Evolutionary conservation across 92 coral and sea anemone genomes (phyloP).

Genomic region (Heliopora coerulea): DNA sequence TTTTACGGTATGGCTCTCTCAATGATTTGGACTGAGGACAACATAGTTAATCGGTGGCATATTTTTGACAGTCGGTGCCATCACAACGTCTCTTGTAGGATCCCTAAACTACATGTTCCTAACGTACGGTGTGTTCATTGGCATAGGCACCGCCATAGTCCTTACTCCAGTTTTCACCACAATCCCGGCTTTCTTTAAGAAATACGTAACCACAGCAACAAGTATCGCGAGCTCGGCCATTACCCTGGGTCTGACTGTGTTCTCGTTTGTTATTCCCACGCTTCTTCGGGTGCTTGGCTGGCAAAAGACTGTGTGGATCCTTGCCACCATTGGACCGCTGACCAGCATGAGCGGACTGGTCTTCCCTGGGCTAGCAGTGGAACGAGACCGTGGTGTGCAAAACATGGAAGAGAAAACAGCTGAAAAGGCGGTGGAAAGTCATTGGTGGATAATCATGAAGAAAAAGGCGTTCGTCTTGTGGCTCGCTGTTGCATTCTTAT

Average conservation of each 20-base stretch:
- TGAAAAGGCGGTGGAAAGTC: too few relatives aligned
- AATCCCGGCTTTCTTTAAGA: slow-evolving; percentile 44
- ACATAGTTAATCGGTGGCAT: slow-evolving; percentile 38
- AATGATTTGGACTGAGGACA: slow-evolving; percentile 3
- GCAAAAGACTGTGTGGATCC: slow-evolving; percentile 40
- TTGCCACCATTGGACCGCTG: slow-evolving; percentile 36
- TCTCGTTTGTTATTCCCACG: slow-evolving; percentile 35
- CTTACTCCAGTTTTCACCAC: slow-evolving; percentile 25
- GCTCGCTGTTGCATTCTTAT: not conserved
- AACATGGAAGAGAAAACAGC: not conserved
- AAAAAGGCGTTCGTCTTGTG: slow-evolving; percentile 18
- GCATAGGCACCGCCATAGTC: slow-evolving; percentile 32
- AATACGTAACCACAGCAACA: slow-evolving; percentile 37
- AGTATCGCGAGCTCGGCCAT: slow-evolving; percentile 20
- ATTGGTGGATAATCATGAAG: slow-evolving; percentile 25
- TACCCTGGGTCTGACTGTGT: slow-evolving; percentile 33
- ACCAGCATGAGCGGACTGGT: slow-evolving; percentile 33
- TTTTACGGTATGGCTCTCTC: slow-evolving; percentile 16
- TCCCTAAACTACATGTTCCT: slow-evolving; percentile 37
- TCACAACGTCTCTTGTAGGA: slow-evolving; percentile 37
- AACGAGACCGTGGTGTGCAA: not conserved
- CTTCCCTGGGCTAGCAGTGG: not conserved
- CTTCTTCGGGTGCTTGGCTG: slow-evolving; percentile 42
- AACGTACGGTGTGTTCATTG: slow-evolving; percentile 37
- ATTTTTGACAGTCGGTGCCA: slow-evolving; percentile 23